Evolutionary conservation across 2,797 vertebrate genomes (phyloP), one percentile per base, ranked within the genome.

Genomic region (Gadopsis marmoratus): DNA sequence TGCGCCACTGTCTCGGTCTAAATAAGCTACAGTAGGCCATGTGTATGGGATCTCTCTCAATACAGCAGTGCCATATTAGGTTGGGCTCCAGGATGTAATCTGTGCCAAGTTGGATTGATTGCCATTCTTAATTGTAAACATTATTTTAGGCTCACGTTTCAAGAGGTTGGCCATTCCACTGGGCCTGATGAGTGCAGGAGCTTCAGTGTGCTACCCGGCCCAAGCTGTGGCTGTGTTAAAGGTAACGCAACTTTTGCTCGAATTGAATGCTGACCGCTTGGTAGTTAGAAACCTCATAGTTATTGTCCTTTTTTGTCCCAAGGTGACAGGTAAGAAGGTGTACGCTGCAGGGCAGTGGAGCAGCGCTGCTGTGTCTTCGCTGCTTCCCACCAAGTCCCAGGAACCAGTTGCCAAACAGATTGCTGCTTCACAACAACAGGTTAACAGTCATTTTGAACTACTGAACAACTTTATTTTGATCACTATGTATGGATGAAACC

Each of bases 151-250:
- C 77, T 97, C 97, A 67, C 95, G 91, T 39, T 89, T 96, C 79
- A 97, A 95, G 96, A 97, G 95, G 91, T 71, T 97, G 41, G 89
- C 75, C 16, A 92, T 97, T 85, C 96, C 97, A 0, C 3, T 97
- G 88, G 96, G 96, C 67, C 89, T 98, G 88, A 92, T 95, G 73
- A 51, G 94, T 66, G 92, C 95, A 50, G 96, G 96, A 55, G 89
- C 95, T 14, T 94, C 96, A 2, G 89, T 97, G 75, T 98, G 97
- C 90, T 99, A 97, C 86, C 98, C 97, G 3, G 95, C 94, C 67
- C 96, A 97, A 70, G 92, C 97, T 0, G 93, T 98, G 87, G 81
- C 96, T 58, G 67, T 96, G 78, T 89, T 97, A 37, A 98, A 98
- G 96, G 98, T 98, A 90, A 91, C 16, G 0, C 5, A 17, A 0